Conservation (phyloP, 1,140 invertebrate genomes). For the Metopolophium dirhodum region DNA sequence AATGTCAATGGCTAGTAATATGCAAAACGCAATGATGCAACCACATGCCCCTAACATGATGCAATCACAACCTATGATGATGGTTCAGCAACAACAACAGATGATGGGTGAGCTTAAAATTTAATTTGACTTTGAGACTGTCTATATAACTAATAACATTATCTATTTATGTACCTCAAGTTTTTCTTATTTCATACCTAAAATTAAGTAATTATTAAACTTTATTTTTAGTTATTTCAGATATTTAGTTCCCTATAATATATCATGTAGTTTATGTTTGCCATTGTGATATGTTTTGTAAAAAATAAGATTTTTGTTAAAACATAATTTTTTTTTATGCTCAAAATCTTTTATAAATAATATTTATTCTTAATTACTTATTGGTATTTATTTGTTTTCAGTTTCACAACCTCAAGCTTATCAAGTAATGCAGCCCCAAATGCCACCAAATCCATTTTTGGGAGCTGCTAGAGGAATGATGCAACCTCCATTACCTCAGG, state of each 20-base stretch:
- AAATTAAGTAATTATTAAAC: neutral
- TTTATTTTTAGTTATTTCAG: neutral
- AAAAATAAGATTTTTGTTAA: neutral
- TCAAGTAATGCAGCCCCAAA: constrained; percentile 48
- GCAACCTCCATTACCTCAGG: constrained; percentile 44
- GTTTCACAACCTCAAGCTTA: constrained; percentile 47
- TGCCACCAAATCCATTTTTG: constrained; percentile 55
- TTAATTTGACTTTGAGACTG: neutral
- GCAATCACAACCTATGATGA: constrained; percentile 69
- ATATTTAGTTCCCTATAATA: no score
- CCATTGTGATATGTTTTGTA: neutral
- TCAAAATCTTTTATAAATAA: neutral
- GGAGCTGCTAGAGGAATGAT: constrained; percentile 55
- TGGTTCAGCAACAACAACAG: constrained; percentile 53
- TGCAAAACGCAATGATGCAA: constrained; percentile 59
- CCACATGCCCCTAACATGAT: constrained; percentile 66
- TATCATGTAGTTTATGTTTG: no score
- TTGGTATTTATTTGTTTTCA: constrained; percentile 4
- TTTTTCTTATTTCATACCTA: neutral
- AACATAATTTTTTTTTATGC: neutral
- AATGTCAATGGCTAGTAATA: constrained; percentile 42
- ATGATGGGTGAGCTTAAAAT: constrained; percentile 60
- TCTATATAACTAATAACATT: neutral
- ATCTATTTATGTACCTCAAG: neutral
- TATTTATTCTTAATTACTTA: neutral